Percentiles rank a stretch among this genome's conserved stretches.
phyloP scores from a whole-genome alignment of 2,888 invertebrate genomes.

The Pheosia tremula region DNA sequence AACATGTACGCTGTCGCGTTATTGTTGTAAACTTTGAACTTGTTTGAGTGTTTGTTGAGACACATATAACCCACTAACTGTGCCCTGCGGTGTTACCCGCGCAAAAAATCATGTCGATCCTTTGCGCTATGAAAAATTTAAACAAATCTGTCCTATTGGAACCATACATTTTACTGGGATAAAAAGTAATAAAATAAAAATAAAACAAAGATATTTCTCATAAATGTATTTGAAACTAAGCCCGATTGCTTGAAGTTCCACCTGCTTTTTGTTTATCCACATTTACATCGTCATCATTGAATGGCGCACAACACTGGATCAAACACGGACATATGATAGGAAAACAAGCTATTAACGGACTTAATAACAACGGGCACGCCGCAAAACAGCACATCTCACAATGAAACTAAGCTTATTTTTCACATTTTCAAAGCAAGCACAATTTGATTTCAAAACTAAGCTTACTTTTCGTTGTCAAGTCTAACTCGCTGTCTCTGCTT shows the following conservation, averaged over 20 bases:
- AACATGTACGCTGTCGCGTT: neutral
- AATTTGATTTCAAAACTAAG: conserved; percentile 4
- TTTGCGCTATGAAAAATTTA: too few relatives aligned
- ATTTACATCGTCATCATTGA: conserved; percentile 11
- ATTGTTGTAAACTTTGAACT: too few relatives aligned
- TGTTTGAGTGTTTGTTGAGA: too few relatives aligned
- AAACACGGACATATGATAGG: conserved; percentile 47
- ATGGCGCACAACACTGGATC: conserved; percentile 29
- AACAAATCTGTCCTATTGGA: too few relatives aligned
- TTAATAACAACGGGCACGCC: conserved; percentile 37
- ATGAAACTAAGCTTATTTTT: conserved; percentile 1
- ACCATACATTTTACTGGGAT: too few relatives aligned
- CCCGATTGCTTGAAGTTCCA: neutral
- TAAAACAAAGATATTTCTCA: neutral
- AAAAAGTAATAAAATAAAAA: too few relatives aligned
- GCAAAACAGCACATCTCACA: conserved; percentile 33
- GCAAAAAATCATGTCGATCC: too few relatives aligned
- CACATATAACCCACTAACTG: too few relatives aligned
- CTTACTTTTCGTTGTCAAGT: neutral
- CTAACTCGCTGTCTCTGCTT: too few relatives aligned
- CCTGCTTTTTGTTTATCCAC: neutral
- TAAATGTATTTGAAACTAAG: neutral
- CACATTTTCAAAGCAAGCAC: conserved; percentile 5
- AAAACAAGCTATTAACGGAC: conserved; percentile 40
- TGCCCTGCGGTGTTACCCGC: too few relatives aligned